Evolutionary conservation across 1,140 invertebrate genomes (phyloP).

Genomic region (Solenopsis invicta): DNA sequence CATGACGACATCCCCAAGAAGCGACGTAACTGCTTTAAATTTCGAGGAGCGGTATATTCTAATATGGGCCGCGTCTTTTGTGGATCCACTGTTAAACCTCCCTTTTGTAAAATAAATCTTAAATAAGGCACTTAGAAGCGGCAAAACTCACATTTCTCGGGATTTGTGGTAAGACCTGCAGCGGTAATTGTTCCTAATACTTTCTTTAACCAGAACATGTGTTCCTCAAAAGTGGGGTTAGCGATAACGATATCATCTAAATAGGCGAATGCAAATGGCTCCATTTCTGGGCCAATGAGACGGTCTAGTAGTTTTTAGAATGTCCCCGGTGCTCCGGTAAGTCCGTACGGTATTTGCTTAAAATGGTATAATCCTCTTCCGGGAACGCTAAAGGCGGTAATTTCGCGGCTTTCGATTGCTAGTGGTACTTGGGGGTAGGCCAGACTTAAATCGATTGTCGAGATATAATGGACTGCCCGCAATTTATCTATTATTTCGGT

Average conservation of each 20-base stretch:
- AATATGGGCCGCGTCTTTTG: background rate
- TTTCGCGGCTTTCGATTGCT: background rate
- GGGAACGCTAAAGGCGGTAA: background rate
- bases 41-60: background rate
- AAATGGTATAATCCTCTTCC: background rate
- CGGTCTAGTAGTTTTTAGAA: background rate
- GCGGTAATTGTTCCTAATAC: background rate
- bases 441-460: background rate
- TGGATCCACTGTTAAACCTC: background rate
- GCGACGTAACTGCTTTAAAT: background rate
- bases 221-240: background rate
- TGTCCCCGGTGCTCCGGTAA: background rate
- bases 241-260: background rate
- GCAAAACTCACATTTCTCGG: background rate
- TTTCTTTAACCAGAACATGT: background rate
- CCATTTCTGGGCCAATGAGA: background rate
- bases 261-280: background rate
- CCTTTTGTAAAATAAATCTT: background rate
- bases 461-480: background rate
- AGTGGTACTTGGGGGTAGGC: background rate
- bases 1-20: background rate
- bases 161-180: background rate
- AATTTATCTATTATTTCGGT: too few relatives aligned
- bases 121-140: background rate
- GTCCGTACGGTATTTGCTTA: background rate